These are phyloP conservation scores for Mus spretus DNA, from an alignment of 2,797 vertebrate genomes.

Conservation along the genomic window DNA sequence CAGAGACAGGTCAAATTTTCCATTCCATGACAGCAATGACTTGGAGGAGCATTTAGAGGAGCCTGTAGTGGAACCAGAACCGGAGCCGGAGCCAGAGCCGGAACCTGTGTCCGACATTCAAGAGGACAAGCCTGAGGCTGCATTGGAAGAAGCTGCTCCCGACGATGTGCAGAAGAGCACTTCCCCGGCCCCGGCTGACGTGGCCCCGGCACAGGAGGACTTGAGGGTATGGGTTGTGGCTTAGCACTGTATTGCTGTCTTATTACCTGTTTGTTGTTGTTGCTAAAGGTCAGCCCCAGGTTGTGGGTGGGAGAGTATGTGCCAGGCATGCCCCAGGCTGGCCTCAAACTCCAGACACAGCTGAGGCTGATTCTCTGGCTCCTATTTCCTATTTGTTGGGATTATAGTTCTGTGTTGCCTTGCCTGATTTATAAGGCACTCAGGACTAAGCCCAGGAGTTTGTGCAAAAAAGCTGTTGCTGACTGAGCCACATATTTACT, in stretches of 20 bases:
- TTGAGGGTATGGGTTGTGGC: slow-evolving; percentile 90
- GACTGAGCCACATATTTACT: background rate
- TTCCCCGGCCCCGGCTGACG: slow-evolving; percentile 92
- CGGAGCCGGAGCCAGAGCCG: slow-evolving; percentile 92
- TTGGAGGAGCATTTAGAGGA: slow-evolving; percentile 94
- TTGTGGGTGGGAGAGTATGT: background rate
- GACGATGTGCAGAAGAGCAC: slow-evolving; percentile 93
- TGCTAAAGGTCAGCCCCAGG: background rate
- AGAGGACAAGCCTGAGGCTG: slow-evolving; percentile 91
- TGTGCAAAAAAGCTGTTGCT: background rate
- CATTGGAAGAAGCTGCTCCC: slow-evolving; percentile 88
- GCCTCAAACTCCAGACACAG: background rate
- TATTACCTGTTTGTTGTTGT: background rate
- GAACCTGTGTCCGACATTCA: slow-evolving; percentile 91
- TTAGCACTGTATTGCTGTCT: background rate
- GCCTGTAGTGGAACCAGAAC: slow-evolving; percentile 90
- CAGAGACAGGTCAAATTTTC: slow-evolving; percentile 58
- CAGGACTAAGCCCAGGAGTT: background rate
- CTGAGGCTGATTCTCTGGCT: background rate
- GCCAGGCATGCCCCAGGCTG: background rate
- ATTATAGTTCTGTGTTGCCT: background rate
- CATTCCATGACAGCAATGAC: slow-evolving; percentile 91
- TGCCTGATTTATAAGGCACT: background rate
- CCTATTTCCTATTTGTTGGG: too few species aligned
- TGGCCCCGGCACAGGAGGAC: slow-evolving; percentile 93